These are phyloP conservation scores for Catocala nupta DNA, from an alignment of 2,888 invertebrate genomes.

Conservation along the genomic window DNA sequence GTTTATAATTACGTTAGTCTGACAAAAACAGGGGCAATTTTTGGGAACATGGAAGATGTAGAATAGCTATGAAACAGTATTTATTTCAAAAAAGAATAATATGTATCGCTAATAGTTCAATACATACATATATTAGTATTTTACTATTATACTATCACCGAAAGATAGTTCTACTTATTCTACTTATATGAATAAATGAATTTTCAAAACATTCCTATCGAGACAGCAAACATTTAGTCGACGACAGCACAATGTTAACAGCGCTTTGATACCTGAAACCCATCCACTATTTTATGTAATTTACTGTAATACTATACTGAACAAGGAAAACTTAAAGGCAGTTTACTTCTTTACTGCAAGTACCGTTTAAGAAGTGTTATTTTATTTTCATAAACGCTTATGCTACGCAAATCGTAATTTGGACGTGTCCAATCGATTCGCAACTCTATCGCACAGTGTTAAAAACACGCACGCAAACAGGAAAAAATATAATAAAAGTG, in stretches of 20 bases:
- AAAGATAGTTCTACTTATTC: too few species aligned
- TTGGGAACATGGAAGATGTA: slow-evolving; percentile 43
- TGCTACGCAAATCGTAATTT: slow-evolving; percentile 47
- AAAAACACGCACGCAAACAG: slow-evolving; percentile 76
- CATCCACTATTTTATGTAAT: not conserved
- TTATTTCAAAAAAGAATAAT: too few species aligned
- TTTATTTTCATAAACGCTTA: slow-evolving; percentile 17
- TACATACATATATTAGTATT: too few species aligned
- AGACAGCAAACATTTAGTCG: not conserved
- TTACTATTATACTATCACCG: too few species aligned
- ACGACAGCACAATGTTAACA: slow-evolving; percentile 2
- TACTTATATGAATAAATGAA: too few species aligned
- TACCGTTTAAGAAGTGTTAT: slow-evolving; percentile 1
- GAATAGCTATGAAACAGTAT: slow-evolving; percentile 39
- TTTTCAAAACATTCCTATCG: not conserved
- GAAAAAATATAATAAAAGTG: slow-evolving; percentile 74
- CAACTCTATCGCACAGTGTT: slow-evolving; percentile 72
- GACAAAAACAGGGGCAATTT: slow-evolving; percentile 74
- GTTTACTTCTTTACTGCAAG: not conserved
- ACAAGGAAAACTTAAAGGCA: not conserved
- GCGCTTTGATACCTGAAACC: slow-evolving; percentile 2
- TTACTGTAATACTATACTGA: slow-evolving; percentile 4
- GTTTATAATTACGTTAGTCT: slow-evolving; percentile 82
- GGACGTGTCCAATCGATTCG: slow-evolving; percentile 68
- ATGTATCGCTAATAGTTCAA: too few species aligned